Conservation (phyloP, 2,888 invertebrate species). For the Lampropteryx suffumata region DNA sequence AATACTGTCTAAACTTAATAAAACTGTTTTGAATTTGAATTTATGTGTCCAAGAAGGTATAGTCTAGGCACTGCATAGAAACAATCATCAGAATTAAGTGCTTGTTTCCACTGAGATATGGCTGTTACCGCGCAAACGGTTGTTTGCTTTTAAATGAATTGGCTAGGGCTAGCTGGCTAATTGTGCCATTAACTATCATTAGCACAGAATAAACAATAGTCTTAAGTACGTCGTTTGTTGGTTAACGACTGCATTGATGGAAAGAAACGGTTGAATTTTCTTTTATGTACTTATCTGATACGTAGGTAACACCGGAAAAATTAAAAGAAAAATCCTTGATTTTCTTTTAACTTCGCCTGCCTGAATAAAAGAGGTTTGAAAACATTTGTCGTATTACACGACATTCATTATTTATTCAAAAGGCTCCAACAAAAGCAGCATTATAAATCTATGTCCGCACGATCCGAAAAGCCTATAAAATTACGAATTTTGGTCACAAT, state of each 20-base stretch:
- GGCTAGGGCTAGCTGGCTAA: slow-evolving; percentile 6
- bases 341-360: no score
- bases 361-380: no score
- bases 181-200: slow-evolving; percentile 11
- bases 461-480: slow-evolving; percentile 29
- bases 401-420: not conserved
- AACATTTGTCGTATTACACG: no score
- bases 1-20: no score
- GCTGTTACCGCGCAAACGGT: slow-evolving; percentile 3
- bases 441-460: slow-evolving; percentile 7
- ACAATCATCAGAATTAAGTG: slow-evolving; percentile 6
- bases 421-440: not conserved
- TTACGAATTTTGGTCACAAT: slow-evolving; percentile 41
- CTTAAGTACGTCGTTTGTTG: not conserved
- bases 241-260: no score
- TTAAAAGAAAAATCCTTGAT: no score
- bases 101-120: slow-evolving; percentile 17
- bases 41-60: no score
- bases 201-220: slow-evolving; percentile 1
- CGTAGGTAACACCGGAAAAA: no score
- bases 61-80: no score
- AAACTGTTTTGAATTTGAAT: no score
- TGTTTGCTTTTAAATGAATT: slow-evolving; percentile 24
- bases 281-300: no score
- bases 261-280: no score